These are phyloP conservation scores for Gastrophryne carolinensis DNA, from an alignment of 2,797 vertebrate genomes.

Conservation along the genomic window DNA sequence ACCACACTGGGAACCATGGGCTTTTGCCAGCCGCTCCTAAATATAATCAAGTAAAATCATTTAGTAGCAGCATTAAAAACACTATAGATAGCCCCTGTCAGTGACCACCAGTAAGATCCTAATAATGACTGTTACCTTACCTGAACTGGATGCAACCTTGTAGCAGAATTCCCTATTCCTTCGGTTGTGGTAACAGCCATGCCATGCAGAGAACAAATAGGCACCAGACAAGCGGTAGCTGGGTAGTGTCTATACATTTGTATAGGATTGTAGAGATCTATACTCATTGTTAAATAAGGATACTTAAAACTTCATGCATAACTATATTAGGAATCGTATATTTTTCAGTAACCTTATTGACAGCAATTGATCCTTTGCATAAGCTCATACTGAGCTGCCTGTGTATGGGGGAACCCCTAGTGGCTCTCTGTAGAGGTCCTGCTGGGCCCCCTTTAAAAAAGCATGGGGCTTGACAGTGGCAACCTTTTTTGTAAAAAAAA, in stretches of 20 bases:
- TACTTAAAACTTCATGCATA: too few relatives aligned
- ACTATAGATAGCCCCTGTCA: neutral
- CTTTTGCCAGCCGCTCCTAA: conserved; percentile 82
- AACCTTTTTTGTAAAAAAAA: too few relatives aligned
- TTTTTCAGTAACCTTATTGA: too few relatives aligned
- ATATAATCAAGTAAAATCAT: neutral
- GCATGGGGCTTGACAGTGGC: too few relatives aligned
- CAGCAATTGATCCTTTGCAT: too few relatives aligned
- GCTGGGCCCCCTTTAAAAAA: too few relatives aligned
- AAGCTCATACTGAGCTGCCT: too few relatives aligned
- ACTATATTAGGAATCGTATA: too few relatives aligned
- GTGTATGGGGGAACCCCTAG: too few relatives aligned
- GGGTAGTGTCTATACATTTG: conserved; percentile 65
- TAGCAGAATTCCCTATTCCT: conserved; percentile 67
- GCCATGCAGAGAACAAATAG: conserved; percentile 68
- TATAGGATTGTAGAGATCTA: conserved; percentile 51
- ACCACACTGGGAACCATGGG: conserved; percentile 83
- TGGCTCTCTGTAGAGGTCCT: too few relatives aligned
- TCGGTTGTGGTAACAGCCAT: conserved; percentile 69
- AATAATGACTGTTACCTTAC: conserved; percentile 52
- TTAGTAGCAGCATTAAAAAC: neutral
- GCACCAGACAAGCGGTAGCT: conserved; percentile 68
- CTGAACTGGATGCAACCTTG: conserved; percentile 70
- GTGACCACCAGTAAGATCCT: neutral
- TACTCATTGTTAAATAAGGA: too few relatives aligned